Evolutionary conservation across 2,113 vertebrate genomes (phyloP), one percentile per base, ranked within the genome.

Genomic region (Esox niger): DNA sequence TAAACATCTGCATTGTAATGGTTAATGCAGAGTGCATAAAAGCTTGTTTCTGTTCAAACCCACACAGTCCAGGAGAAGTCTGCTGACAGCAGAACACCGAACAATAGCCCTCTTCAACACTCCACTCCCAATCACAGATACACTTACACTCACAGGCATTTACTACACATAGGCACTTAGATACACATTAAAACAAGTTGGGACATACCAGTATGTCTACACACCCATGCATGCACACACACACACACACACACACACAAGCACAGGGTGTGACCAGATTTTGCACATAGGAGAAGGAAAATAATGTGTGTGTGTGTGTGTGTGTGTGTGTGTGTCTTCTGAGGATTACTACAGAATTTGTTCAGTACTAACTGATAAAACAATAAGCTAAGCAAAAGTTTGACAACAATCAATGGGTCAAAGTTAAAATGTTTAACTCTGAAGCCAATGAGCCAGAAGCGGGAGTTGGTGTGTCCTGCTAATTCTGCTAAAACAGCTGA

Each of bases 51-150:
- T 78, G n/a, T 73, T 73, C n/a, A 68, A 75, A 66, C 78, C 68
- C 77, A 79, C 67, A 1, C 73, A 69, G 69, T 66, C 47, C 73
- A 69, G 56, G 69, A 70, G 75, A 59, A 76, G 63, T 73, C 69
- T 65, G 49, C 59, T 70, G 47, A 70, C 79, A 75, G 63, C 62
- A 71, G 15, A 8, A 20, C 79, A 68, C 64, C 67, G 64, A 81
- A 83, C 66, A 81, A 69, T 71, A 68, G 75, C 72, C 46, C 68
- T 26, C 29, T 27, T 61, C 26, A 46, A 56, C 78, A 20, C 73
- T 52, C 73, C 25, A 56, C 21, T 56, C 47, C 17, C 5, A 52
- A 47, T 54, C 20, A 38, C 31, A 61, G 30, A 61, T 21, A 35
- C 31, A 31, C 13, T 17, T 6, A 59, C 57, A 59, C 57, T 31